These are phyloP conservation scores for Malurus elegans DNA, from an alignment of 2,113 vertebrate genomes.

Conservation along the genomic window DNA sequence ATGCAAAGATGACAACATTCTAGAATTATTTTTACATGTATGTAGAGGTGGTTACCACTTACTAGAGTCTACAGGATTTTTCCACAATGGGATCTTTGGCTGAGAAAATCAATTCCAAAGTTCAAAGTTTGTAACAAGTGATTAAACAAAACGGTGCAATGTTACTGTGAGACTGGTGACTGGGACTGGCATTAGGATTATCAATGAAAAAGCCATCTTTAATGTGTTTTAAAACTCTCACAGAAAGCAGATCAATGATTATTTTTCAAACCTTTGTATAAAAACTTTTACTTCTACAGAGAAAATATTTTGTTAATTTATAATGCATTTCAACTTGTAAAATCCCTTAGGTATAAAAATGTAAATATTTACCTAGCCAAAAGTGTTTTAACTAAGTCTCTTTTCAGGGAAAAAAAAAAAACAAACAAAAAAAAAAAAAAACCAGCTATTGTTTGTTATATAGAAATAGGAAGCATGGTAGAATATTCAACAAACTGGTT, in stretches of 20 bases:
- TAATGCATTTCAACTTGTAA: conserved; percentile 46
- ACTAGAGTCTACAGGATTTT: not conserved
- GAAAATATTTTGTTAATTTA: conserved; percentile 46
- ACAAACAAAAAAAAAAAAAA: not conserved
- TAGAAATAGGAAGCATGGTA: not conserved
- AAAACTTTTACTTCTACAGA: conserved; percentile 23
- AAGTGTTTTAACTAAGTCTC: conserved; percentile 27
- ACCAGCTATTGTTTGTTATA: not conserved
- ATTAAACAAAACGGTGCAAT: not conserved
- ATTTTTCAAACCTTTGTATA: conserved; percentile 53
- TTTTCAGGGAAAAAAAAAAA: not conserved
- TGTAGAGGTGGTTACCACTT: not conserved
- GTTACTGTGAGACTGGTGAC: not conserved
- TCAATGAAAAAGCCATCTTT: not conserved
- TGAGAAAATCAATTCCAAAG: not conserved
- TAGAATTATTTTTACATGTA: not conserved
- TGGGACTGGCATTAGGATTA: not conserved
- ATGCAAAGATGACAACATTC: not conserved
- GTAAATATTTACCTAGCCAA: conserved; percentile 47
- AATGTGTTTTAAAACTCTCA: not conserved
- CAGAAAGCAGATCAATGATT: not conserved
- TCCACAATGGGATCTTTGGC: not conserved
- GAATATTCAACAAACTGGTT: not conserved
- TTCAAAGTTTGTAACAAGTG: not conserved
- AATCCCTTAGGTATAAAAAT: conserved; percentile 32